phyloP scores from a whole-genome alignment of 2,797 vertebrate species.

The Ctenopoma multispine region DNA sequence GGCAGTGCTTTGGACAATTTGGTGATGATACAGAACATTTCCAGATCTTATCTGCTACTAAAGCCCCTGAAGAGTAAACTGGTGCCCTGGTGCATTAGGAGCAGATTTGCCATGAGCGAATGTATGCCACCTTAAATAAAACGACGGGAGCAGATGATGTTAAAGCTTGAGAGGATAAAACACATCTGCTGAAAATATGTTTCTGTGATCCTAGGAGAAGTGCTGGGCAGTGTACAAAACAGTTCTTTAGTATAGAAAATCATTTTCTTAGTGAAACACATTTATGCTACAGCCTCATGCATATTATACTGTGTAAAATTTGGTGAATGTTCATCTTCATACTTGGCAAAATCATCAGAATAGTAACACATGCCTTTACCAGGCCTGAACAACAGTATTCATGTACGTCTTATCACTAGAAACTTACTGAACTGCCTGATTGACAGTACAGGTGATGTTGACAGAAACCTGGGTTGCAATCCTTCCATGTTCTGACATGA shows the following conservation, averaged over 20 bases:
- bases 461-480: neutral
- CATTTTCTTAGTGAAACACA: neutral
- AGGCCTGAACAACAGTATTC: neutral
- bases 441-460: neutral
- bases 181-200: conserved; percentile 46
- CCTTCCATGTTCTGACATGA: neutral
- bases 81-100: conserved; percentile 24
- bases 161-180: conserved; percentile 38
- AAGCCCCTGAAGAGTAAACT: conserved; percentile 25
- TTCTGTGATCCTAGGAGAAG: conserved; percentile 12
- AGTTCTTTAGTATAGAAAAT: neutral
- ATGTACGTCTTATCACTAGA: neutral
- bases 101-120: conserved; percentile 28
- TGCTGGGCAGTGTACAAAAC: neutral
- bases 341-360: neutral
- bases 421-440: neutral
- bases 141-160: conserved; percentile 31
- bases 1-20: conserved; percentile 17
- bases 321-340: neutral
- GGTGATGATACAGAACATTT: conserved; percentile 22
- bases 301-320: neutral
- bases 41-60: conserved; percentile 21
- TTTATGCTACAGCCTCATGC: neutral
- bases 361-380: neutral
- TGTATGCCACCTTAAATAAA: conserved; percentile 38